Evolutionary conservation across 2,113 vertebrate genomes (phyloP).

Genomic region (Vireo altiloquus): DNA sequence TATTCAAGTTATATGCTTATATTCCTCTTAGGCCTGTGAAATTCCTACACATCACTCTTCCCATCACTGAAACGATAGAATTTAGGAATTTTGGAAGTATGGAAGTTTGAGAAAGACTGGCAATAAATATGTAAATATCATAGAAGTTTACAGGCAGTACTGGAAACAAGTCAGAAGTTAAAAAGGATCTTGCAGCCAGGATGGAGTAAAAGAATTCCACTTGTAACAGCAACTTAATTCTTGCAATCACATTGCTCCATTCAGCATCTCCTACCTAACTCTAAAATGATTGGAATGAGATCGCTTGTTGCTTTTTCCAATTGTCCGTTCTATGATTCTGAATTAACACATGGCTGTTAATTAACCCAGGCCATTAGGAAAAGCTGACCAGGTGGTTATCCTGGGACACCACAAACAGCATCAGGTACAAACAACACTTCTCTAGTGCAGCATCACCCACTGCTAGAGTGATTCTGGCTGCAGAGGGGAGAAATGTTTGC

Average conservation of each 20-base stretch:
- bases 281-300: slow-evolving; percentile 29
- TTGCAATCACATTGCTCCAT: background rate
- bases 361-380: background rate
- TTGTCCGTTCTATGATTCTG: slow-evolving; percentile 10
- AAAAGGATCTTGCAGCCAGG: background rate
- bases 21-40: background rate
- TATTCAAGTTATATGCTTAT: background rate
- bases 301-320: slow-evolving; percentile 6
- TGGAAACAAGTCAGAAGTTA: slow-evolving; percentile 29
- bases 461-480: background rate
- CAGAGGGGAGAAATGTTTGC: background rate
- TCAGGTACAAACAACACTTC: accelerated
- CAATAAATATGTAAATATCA: background rate
- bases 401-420: background rate
- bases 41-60: background rate
- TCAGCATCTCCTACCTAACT: slow-evolving; percentile 28
- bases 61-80: background rate
- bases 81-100: background rate
- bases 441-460: background rate
- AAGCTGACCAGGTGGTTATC: too few relatives aligned
- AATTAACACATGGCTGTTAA: background rate
- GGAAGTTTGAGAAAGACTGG: background rate
- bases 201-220: slow-evolving; percentile 17
- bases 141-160: background rate
- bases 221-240: slow-evolving; percentile 41